Conservation (phyloP, 1,140 invertebrate species). For the Trissolcus basalis region DNA sequence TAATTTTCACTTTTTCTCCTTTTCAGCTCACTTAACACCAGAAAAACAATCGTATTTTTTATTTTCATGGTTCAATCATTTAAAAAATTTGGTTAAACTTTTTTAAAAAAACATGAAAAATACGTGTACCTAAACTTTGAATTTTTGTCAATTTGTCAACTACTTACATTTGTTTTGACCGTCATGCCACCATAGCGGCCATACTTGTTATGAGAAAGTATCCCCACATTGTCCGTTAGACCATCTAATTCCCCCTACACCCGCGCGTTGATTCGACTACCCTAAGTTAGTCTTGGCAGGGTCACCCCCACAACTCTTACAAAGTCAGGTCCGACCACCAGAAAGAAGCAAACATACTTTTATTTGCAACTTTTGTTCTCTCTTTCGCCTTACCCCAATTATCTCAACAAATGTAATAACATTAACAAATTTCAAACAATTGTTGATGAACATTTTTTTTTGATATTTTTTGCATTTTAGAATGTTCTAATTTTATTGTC, state of each 20-base stretch:
- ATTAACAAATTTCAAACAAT: no score
- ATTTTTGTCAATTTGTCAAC: conserved; percentile 35
- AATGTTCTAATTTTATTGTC: background rate
- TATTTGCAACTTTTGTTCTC: conserved; percentile 7
- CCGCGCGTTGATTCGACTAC: conserved; percentile 73
- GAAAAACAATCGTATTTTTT: no score
- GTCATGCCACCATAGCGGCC: conserved; percentile 76
- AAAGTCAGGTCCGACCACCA: conserved; percentile 66
- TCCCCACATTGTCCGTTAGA: conserved; percentile 75
- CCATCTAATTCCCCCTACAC: conserved; percentile 74
- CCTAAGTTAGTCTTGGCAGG: conserved; percentile 60
- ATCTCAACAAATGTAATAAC: background rate
- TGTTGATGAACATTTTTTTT: background rate
- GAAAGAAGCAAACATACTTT: conserved; percentile 41
- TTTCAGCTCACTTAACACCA: background rate
- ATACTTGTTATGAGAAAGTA: conserved; percentile 78
- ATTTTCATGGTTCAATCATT: no score
- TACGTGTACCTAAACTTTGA: no score
- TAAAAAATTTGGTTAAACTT: no score
- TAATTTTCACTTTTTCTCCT: conserved; percentile 12
- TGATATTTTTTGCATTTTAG: conserved; percentile 3
- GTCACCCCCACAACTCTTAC: conserved; percentile 65
- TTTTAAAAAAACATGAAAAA: no score
- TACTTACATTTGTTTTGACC: conserved; percentile 77
- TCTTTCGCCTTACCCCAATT: background rate